A percentile compares a stretch with the other conserved stretches of the same genome.
Conservation (phyloP, 2,113 vertebrate genomes). For the Actenoides hombroni region DNA sequence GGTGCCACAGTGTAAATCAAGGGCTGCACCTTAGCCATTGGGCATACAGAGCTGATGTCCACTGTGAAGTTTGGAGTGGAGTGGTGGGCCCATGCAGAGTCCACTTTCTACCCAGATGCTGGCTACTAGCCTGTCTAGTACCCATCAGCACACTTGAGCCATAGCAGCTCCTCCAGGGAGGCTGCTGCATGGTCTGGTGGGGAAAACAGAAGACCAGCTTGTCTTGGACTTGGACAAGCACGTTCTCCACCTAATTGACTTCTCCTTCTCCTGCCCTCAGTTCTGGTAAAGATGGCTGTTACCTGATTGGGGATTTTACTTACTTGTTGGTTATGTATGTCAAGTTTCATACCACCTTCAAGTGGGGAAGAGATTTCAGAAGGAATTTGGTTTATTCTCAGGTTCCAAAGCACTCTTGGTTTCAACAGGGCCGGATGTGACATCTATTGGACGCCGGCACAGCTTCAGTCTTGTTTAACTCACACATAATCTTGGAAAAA, state of each 20-base stretch:
- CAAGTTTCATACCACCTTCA: background rate
- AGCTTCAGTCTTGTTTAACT: background rate
- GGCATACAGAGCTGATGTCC: rapidly evolving
- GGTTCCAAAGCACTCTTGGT: background rate
- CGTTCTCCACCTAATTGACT: background rate
- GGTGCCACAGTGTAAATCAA: background rate
- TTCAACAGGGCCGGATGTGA: background rate
- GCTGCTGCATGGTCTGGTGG: background rate
- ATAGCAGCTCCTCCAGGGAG: background rate
- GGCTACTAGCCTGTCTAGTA: background rate
- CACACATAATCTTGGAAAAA: background rate
- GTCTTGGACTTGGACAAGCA: background rate
- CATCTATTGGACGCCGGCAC: background rate
- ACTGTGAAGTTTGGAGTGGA: background rate
- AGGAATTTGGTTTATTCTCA: background rate
- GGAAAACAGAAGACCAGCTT: background rate
- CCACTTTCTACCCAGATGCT: background rate
- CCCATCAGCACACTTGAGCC: no score
- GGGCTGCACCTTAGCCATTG: background rate
- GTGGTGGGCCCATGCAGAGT: background rate
- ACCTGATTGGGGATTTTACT: rapidly evolving
- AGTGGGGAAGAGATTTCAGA: background rate
- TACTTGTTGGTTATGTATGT: background rate
- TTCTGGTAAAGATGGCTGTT: background rate
- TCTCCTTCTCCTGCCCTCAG: background rate